Percentiles rank a stretch among this genome's conserved stretches.
Conservation (phyloP, 92 coral and sea anemone species). For the Palythoa grandis region DNA sequence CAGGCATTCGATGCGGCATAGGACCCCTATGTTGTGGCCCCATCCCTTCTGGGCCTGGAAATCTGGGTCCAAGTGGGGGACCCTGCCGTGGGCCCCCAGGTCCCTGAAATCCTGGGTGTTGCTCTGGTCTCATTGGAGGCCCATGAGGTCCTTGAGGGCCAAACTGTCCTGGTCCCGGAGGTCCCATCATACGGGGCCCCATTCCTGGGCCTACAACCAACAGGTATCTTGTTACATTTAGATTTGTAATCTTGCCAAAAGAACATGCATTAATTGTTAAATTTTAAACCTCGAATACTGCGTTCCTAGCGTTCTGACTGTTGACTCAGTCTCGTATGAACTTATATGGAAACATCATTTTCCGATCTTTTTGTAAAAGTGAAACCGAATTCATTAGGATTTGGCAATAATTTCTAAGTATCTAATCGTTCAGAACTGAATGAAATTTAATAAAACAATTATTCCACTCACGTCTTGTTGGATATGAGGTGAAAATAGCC, state of each 20-base stretch:
- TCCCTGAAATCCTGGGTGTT: slow-evolving; percentile 81
- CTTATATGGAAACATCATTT: no score
- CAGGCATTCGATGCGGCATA: slow-evolving; percentile 90
- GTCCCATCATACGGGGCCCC: slow-evolving; percentile 59
- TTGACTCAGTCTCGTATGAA: not conserved
- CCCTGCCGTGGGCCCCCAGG: slow-evolving; percentile 96
- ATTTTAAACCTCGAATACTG: no score
- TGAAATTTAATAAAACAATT: no score
- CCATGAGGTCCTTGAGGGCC: slow-evolving; percentile 92
- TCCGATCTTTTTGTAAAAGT: no score
- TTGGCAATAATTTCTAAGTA: no score
- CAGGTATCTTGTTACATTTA: not conserved
- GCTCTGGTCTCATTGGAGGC: slow-evolving; percentile 76
- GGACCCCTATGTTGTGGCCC: slow-evolving; percentile 81
- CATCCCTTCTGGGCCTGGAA: slow-evolving; percentile 88
- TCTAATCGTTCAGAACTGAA: no score
- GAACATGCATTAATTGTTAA: not conserved
- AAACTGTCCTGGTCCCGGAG: slow-evolving; percentile 75
- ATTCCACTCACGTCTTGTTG: no score
- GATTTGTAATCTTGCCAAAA: not conserved
- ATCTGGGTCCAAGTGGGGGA: slow-evolving; percentile 76
- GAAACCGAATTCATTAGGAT: no score
- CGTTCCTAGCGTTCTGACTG: no score
- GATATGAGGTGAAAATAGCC: no score
- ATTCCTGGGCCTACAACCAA: slow-evolving; percentile 51